These are phyloP conservation scores for Gobio occitaniae DNA, from an alignment of 2,797 vertebrate genomes.

Conservation along the genomic window DNA sequence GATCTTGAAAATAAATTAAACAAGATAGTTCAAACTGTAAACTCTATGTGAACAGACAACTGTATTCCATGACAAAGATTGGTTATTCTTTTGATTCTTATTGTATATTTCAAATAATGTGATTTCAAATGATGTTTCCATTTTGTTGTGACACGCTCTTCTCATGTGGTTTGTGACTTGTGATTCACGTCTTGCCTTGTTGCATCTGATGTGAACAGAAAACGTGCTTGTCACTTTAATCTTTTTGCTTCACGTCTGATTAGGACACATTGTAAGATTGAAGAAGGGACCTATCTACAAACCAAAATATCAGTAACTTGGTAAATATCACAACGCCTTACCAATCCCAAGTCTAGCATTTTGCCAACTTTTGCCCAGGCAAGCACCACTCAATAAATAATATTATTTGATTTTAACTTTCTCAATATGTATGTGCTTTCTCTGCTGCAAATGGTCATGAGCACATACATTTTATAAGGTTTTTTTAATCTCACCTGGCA, in stretches of 20 bases:
- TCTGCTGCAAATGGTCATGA: background rate
- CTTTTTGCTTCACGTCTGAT: background rate
- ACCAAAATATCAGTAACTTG: background rate
- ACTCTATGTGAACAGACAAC: background rate
- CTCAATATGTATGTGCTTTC: background rate
- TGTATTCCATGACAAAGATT: background rate
- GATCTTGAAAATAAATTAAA: background rate
- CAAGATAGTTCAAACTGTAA: background rate
- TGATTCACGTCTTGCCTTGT: background rate
- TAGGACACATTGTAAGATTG: background rate
- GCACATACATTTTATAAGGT: background rate
- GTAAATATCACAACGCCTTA: background rate
- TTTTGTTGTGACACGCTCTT: background rate
- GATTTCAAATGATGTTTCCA: too few relatives aligned
- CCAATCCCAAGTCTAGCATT: background rate
- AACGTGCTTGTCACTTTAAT: background rate
- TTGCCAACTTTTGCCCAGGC: background rate
- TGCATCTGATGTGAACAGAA: background rate
- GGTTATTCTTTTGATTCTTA: background rate
- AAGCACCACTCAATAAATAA: background rate
- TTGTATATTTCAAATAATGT: background rate
- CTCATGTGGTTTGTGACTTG: background rate
- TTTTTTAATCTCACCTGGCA: conserved; percentile 65
- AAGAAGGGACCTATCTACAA: background rate
- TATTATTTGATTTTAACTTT: background rate